These are phyloP conservation scores for Brachyptera putata DNA, from an alignment of 2,888 invertebrate genomes.

Conservation along the genomic window DNA sequence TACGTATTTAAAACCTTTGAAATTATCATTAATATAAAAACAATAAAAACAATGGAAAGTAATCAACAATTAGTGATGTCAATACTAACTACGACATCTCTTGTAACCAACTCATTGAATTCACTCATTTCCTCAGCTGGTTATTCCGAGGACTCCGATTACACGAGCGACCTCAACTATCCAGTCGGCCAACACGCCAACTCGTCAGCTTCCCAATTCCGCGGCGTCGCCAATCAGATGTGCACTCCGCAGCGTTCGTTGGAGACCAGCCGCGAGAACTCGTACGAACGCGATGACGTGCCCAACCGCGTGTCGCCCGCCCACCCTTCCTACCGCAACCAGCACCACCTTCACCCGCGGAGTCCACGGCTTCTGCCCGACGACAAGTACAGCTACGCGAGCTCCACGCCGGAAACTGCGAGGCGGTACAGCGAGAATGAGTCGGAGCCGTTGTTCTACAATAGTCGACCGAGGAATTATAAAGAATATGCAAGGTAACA, in stretches of 20 bases:
- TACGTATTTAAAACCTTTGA: too few relatives aligned
- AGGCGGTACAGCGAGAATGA: constrained; percentile 31
- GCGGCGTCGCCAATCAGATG: constrained; percentile 71
- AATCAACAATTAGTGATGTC: too few relatives aligned
- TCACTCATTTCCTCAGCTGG: too few relatives aligned
- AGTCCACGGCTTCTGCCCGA: constrained; percentile 22
- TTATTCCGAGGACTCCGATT: constrained; percentile 95
- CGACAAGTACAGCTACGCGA: constrained; percentile 15
- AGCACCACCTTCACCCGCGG: constrained; percentile 22
- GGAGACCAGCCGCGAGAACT: constrained; percentile 76
- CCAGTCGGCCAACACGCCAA: constrained; percentile 86
- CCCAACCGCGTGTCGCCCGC: constrained; percentile 35
- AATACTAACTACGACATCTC: too few relatives aligned
- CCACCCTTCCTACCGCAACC: constrained; percentile 18
- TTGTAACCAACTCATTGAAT: too few relatives aligned
- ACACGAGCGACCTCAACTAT: constrained; percentile 93
- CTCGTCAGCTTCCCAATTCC: constrained; percentile 86
- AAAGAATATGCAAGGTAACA: constrained; percentile 51
- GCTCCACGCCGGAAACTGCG: constrained; percentile 24
- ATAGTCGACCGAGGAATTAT: constrained; percentile 72
- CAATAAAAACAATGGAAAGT: too few relatives aligned
- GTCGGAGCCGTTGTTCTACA: constrained; percentile 77
- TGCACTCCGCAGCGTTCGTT: constrained; percentile 72
- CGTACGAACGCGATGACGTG: constrained; percentile 75
- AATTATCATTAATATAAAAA: too few relatives aligned